phyloP scores from a whole-genome alignment of 2,113 vertebrate species.

The Heterotis niloticus region DNA sequence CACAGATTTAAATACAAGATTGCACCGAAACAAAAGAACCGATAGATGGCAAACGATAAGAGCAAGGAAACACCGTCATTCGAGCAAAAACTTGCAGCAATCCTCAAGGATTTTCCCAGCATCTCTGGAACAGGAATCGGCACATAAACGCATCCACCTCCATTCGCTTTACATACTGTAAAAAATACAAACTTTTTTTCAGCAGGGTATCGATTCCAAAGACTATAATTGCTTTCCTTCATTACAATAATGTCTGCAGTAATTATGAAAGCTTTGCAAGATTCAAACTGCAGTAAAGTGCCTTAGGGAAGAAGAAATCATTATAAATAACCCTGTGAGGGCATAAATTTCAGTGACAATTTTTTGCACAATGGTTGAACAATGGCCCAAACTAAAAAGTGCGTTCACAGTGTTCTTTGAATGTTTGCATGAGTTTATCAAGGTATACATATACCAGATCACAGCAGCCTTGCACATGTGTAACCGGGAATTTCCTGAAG shows the following conservation, averaged over 20 bases:
- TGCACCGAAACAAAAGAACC: no score
- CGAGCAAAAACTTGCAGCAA: no score
- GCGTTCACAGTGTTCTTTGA: no score
- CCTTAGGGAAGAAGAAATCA: slow-evolving; percentile 8
- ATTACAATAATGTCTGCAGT: not conserved
- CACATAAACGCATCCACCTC: slow-evolving; percentile 4
- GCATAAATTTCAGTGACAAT: not conserved
- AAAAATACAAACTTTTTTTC: not conserved
- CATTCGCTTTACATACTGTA: not conserved
- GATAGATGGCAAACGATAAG: no score
- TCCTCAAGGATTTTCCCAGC: no score
- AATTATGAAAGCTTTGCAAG: not conserved
- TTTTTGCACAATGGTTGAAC: not conserved
- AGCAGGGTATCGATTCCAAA: slow-evolving; percentile 2
- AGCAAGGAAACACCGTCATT: no score
- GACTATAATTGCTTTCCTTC: slow-evolving; percentile 3
- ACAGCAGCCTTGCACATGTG: not conserved
- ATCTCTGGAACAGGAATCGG: not conserved
- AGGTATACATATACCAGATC: not conserved
- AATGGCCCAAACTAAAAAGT: no score
- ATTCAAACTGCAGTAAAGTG: not conserved
- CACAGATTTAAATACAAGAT: no score
- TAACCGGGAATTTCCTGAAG: not conserved
- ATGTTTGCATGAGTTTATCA: not conserved
- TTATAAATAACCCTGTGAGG: not conserved